Percentiles rank a stretch among this genome's conserved stretches.
Conservation (phyloP, 2,113 vertebrate species). For the Lepisosteus osseus region DNA sequence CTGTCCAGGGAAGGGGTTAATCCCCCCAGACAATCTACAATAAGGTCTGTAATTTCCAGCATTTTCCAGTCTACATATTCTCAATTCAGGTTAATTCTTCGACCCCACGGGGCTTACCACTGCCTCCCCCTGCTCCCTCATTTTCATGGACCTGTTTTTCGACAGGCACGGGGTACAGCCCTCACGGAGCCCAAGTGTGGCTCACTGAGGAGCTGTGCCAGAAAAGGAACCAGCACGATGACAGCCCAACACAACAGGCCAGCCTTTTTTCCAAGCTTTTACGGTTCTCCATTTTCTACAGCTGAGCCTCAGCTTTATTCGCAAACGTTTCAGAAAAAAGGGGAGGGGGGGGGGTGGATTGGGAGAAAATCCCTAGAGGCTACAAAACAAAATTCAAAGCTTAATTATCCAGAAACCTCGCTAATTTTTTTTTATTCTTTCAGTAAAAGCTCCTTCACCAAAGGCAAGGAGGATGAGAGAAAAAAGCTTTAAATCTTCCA, state of each 20-base stretch:
- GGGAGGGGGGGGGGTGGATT: not conserved
- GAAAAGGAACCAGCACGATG: slow-evolving; percentile 45
- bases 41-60: slow-evolving; percentile 51
- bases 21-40: slow-evolving; percentile 59
- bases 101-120: slow-evolving; percentile 20
- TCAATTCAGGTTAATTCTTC: slow-evolving; percentile 39
- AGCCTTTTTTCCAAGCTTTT: slow-evolving; percentile 59
- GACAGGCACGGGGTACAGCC: slow-evolving; percentile 26
- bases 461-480: slow-evolving; percentile 38
- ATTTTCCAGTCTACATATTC: slow-evolving; percentile 63
- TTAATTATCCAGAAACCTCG: slow-evolving; percentile 61
- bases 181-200: slow-evolving; percentile 23
- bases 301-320: slow-evolving; percentile 62
- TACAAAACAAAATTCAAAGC: slow-evolving; percentile 42
- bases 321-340: slow-evolving; percentile 39
- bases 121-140: not conserved
- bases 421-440: slow-evolving; percentile 42
- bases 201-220: slow-evolving; percentile 4
- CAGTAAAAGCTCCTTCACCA: slow-evolving; percentile 39
- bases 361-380: slow-evolving; percentile 40
- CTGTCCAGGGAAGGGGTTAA: slow-evolving; percentile 75
- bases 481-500: slow-evolving; percentile 47
- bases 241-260: slow-evolving; percentile 72
- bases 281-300: slow-evolving; percentile 61
- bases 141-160: slow-evolving; percentile 20